Conservation (phyloP, 1,140 invertebrate species). For the Tetragonula clypearis region DNA sequence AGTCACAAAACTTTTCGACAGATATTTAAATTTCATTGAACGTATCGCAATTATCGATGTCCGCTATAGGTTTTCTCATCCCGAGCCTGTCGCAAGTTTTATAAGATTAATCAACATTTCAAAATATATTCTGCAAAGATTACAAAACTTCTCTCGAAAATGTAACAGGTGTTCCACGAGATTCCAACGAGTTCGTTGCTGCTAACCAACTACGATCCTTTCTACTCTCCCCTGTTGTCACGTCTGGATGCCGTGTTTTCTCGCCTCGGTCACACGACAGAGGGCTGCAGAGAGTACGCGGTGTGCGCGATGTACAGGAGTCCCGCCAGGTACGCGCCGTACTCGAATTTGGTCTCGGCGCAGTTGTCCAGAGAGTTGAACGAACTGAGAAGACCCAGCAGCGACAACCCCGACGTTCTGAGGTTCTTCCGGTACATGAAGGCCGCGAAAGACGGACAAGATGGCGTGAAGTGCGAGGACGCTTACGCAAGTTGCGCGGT, state of each 20-base stretch:
- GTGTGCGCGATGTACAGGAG: slow-evolving; percentile 93
- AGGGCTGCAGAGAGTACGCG: slow-evolving; percentile 89
- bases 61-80: no score
- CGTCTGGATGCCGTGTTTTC: slow-evolving; percentile 91
- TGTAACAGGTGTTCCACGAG: slow-evolving; percentile 88
- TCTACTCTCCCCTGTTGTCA: slow-evolving; percentile 91
- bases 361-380: slow-evolving; percentile 93
- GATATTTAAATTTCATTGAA: no score
- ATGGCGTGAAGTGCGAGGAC: slow-evolving; percentile 86
- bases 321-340: slow-evolving; percentile 92
- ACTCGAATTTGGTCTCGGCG: slow-evolving; percentile 93
- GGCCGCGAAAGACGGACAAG: slow-evolving; percentile 92
- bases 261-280: slow-evolving; percentile 86
- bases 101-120: no score
- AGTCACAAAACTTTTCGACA: no score
- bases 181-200: slow-evolving; percentile 91
- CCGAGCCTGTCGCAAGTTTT: no score
- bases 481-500: slow-evolving; percentile 81
- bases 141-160: background rate
- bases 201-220: slow-evolving; percentile 92
- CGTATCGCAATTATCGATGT: no score
- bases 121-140: no score
- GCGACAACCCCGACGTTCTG: slow-evolving; percentile 91
- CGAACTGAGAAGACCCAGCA: slow-evolving; percentile 90
- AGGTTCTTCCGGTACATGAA: slow-evolving; percentile 94